Conservation (phyloP, 2,888 invertebrate genomes). For the Eurois occulta region DNA sequence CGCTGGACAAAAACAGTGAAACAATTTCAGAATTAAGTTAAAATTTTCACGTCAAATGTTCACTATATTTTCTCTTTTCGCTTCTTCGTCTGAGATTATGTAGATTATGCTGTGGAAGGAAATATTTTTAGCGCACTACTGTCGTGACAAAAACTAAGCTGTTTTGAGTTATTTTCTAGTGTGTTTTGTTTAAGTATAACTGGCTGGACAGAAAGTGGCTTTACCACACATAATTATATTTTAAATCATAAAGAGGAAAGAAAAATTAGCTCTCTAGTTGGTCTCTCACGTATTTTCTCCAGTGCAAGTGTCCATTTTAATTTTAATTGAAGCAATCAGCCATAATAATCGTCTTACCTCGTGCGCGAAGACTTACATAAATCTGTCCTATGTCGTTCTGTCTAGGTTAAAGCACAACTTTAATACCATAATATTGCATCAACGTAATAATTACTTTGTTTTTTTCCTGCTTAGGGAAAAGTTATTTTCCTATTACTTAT, state of each 20-base stretch:
- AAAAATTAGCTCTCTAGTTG: not conserved
- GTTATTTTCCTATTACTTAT: too few relatives aligned
- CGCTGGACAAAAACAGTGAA: conserved; percentile 65
- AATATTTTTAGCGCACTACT: conserved; percentile 14
- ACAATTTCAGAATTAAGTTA: conserved; percentile 66
- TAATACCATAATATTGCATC: too few relatives aligned
- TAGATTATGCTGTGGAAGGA: conserved; percentile 19
- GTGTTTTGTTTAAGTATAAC: not conserved
- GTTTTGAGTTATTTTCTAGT: not conserved
- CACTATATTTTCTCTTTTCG: conserved; percentile 17
- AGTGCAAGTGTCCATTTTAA: too few relatives aligned
- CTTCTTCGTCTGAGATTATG: conserved; percentile 49
- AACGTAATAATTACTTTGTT: too few relatives aligned
- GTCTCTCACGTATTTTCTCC: too few relatives aligned
- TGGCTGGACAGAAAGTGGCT: not conserved
- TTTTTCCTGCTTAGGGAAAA: too few relatives aligned
- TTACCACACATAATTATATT: not conserved
- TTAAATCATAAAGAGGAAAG: too few relatives aligned
- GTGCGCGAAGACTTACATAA: too few relatives aligned
- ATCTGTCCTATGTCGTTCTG: too few relatives aligned
- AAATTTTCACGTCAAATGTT: conserved; percentile 44
- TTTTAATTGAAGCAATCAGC: not conserved
- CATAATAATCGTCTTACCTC: not conserved
- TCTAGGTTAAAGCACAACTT: too few relatives aligned
- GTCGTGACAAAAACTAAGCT: not conserved